Evolutionary conservation across 2,888 invertebrate species (phyloP).

Genomic region (Papilio demoleus): DNA sequence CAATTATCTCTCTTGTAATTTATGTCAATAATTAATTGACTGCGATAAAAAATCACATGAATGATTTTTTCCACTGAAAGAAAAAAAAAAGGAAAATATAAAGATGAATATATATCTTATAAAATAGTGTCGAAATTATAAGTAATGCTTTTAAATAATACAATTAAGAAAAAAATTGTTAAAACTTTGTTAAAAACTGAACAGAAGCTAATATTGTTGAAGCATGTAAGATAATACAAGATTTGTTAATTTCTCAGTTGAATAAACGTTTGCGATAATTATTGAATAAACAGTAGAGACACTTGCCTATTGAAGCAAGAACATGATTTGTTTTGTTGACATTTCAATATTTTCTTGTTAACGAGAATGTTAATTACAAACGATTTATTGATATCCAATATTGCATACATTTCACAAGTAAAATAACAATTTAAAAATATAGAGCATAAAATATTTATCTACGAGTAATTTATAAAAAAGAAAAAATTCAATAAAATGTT

Average conservation of each 20-base stretch:
- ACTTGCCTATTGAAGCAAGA: slow-evolving; percentile 15
- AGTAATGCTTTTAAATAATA: too few relatives aligned
- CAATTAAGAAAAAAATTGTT: too few relatives aligned
- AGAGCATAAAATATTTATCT: background rate
- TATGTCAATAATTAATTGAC: background rate
- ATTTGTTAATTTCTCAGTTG: slow-evolving; percentile 13
- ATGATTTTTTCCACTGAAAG: too few relatives aligned
- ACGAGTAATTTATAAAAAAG: too few relatives aligned
- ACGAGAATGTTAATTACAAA: slow-evolving; percentile 1
- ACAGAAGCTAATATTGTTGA: background rate
- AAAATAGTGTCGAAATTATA: too few relatives aligned
- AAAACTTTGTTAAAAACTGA: background rate
- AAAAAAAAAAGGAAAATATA: too few relatives aligned
- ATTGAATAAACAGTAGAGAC: slow-evolving; percentile 1
- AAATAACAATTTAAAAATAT: background rate
- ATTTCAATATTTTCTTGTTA: slow-evolving; percentile 9
- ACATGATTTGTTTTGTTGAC: slow-evolving; percentile 9
- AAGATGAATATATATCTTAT: too few relatives aligned
- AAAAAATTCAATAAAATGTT: too few relatives aligned
- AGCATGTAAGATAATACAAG: background rate
- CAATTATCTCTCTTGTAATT: background rate
- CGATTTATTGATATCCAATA: background rate
- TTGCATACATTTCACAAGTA: background rate
- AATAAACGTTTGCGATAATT: slow-evolving; percentile 3
- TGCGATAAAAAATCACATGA: background rate